Conservation (phyloP, 2,797 vertebrate species). For the Peromyscus nudipes region DNA sequence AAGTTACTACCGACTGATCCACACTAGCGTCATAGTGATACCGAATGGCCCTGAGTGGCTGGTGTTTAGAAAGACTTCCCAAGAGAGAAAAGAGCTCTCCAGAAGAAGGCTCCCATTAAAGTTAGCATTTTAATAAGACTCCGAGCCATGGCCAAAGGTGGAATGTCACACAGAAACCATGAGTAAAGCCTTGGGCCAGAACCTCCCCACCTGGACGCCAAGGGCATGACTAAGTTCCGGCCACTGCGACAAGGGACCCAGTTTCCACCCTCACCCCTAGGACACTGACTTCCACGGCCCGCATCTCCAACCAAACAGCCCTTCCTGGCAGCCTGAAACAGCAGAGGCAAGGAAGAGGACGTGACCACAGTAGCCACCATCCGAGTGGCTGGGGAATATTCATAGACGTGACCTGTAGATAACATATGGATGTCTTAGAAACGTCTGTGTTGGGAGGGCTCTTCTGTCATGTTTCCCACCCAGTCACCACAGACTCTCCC, state of each 20-base stretch:
- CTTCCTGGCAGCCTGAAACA: background rate
- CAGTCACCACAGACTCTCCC: background rate
- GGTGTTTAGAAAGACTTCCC: background rate
- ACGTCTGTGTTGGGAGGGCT: background rate
- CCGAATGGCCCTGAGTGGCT: background rate
- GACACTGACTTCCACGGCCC: background rate
- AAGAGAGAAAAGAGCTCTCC: background rate
- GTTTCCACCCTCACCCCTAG: background rate
- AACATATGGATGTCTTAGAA: background rate
- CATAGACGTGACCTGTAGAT: background rate
- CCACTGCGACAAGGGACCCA: background rate
- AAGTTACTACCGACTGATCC: background rate
- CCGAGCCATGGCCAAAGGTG: background rate
- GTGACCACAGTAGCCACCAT: background rate
- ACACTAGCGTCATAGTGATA: background rate
- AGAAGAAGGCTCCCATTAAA: slow-evolving; percentile 16
- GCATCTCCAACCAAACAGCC: background rate
- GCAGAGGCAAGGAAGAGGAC: slow-evolving; percentile 4
- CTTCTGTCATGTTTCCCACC: background rate
- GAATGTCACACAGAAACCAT: slow-evolving; percentile 16
- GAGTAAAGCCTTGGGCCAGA: background rate
- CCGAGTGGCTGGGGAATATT: background rate
- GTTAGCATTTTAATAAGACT: slow-evolving; percentile 21
- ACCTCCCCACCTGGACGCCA: background rate
- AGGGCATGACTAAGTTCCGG: background rate